phyloP scores from a whole-genome alignment of 1,140 invertebrate species.

The Daktulosphaira vitifoliae region DNA sequence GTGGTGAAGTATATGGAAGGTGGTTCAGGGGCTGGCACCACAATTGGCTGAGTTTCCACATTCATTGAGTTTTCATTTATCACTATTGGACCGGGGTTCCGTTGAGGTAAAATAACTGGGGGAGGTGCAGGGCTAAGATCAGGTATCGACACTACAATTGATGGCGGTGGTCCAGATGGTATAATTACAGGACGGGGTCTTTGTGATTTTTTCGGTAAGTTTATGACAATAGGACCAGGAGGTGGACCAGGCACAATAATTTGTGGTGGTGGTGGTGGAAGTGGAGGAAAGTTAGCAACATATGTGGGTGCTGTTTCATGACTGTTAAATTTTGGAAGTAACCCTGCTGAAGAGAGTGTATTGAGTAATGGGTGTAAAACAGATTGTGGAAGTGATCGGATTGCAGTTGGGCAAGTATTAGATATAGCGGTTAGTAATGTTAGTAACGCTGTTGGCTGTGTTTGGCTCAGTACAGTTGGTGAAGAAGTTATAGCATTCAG shows the following conservation, averaged over 20 bases:
- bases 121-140: background rate
- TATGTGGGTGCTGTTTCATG: background rate
- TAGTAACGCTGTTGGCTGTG: too few relatives aligned
- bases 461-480: too few relatives aligned
- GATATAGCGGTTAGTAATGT: too few relatives aligned
- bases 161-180: background rate
- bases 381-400: background rate
- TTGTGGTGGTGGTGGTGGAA: background rate
- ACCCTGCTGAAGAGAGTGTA: background rate
- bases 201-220: background rate
- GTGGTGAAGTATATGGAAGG: too few relatives aligned
- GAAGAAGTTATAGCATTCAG: too few relatives aligned
- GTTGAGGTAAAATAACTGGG: background rate
- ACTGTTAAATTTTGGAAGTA: background rate
- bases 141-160: conserved; percentile 9
- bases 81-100: background rate
- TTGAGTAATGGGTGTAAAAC: background rate
- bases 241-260: background rate
- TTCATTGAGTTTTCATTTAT: too few relatives aligned
- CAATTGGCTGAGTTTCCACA: too few relatives aligned
- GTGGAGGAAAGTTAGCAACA: background rate
- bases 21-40: too few relatives aligned
- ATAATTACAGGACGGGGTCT: background rate
- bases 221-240: background rate
- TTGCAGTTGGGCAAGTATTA: background rate